Conservation (phyloP, 2,113 vertebrate species). For the Nanorana parkeri region DNA sequence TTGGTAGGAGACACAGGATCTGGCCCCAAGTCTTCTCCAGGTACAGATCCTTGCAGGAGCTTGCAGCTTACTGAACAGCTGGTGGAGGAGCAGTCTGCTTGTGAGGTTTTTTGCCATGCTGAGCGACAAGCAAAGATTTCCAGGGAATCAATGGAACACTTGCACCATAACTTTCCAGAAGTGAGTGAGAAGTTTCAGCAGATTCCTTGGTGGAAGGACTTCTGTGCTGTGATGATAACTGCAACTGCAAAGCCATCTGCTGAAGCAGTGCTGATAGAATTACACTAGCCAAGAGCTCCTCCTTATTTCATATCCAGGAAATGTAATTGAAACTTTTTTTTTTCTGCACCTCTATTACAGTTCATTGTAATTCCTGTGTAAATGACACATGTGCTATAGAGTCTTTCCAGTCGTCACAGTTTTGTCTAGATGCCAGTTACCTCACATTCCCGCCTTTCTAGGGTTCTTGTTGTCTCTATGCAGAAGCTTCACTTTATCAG, state of each 20-base stretch:
- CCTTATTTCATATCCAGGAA: slow-evolving; percentile 53
- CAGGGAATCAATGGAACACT: background rate
- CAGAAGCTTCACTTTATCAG: slow-evolving; percentile 14
- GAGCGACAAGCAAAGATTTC: background rate
- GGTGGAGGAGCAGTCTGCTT: slow-evolving; percentile 30
- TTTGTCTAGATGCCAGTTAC: background rate
- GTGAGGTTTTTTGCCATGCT: slow-evolving; percentile 44
- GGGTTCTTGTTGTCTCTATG: background rate
- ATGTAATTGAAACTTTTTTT: slow-evolving; percentile 33
- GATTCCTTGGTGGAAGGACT: slow-evolving; percentile 22
- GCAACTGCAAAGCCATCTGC: slow-evolving; percentile 48
- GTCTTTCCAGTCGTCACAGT: background rate
- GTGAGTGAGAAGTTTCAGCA: slow-evolving; percentile 7
- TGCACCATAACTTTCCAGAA: background rate
- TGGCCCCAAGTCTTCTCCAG: background rate
- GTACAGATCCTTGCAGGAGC: slow-evolving; percentile 24
- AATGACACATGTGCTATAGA: background rate
- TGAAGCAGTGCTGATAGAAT: slow-evolving; percentile 23
- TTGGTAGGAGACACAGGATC: slow-evolving; percentile 1
- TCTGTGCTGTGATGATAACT: slow-evolving; percentile 34
- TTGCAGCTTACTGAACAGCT: slow-evolving; percentile 23
- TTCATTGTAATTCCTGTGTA: slow-evolving; percentile 22
- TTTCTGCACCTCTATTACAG: slow-evolving; percentile 4
- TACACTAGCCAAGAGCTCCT: slow-evolving; percentile 40
- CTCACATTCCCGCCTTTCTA: background rate